A percentile compares a stretch with the other conserved stretches of the same genome.
Conservation (phyloP, 92 coral and sea anemone genomes). For the Phenganax subtilis region DNA sequence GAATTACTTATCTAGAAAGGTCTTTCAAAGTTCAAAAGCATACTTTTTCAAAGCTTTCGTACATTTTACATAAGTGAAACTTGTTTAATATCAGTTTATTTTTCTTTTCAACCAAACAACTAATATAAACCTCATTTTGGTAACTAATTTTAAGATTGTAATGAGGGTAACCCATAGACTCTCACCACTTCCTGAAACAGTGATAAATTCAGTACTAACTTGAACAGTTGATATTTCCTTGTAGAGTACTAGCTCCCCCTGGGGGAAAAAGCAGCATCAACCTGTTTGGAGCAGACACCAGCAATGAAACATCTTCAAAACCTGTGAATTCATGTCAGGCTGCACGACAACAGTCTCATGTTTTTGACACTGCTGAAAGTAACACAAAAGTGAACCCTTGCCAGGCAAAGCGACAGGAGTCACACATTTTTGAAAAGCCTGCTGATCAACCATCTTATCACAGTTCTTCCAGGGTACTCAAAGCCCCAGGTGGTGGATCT, state of each 20-base stretch:
- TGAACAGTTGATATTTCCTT: slow-evolving; percentile 13
- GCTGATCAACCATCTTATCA: slow-evolving; percentile 18
- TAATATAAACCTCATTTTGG: too few species aligned
- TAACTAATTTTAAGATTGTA: too few species aligned
- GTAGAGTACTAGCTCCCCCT: slow-evolving; percentile 93
- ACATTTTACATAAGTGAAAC: too few species aligned
- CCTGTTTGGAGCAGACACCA: slow-evolving; percentile 55
- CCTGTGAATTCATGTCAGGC: slow-evolving; percentile 71
- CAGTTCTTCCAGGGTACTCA: slow-evolving; percentile 67
- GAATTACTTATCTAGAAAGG: too few species aligned
- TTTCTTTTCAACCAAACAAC: too few species aligned
- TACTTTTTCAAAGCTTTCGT: too few species aligned
- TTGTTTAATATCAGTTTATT: too few species aligned
- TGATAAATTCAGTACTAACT: neutral
- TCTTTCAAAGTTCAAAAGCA: too few species aligned
- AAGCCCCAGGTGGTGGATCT: slow-evolving; percentile 91
- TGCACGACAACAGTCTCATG: slow-evolving; percentile 77
- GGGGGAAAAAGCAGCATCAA: slow-evolving; percentile 87
- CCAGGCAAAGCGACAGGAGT: slow-evolving; percentile 77
- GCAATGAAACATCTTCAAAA: slow-evolving; percentile 36
- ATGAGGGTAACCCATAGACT: too few species aligned
- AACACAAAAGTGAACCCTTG: slow-evolving; percentile 49
- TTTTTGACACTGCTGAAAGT: slow-evolving; percentile 55
- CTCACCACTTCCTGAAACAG: neutral
- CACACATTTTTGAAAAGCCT: slow-evolving; percentile 62